Base-by-base conservation (phyloP, 2,888 invertebrate species). In the Drosophila borborema region DNA sequence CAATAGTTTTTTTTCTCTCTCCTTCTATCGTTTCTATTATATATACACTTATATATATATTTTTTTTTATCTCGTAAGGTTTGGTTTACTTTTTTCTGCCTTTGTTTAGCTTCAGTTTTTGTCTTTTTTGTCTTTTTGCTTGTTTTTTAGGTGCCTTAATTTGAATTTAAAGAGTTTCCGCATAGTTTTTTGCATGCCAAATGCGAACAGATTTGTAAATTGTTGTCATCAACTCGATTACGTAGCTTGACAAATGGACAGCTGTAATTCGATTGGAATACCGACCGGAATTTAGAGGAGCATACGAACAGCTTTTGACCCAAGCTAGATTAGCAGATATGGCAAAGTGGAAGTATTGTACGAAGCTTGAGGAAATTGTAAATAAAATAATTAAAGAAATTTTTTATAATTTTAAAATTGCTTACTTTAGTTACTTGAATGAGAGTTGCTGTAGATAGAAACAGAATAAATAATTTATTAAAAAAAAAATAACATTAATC, bases 131-230 rank as follows among this genome's bases (percentile, higher is more conserved):
- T 20, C 20, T 48, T 36, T 60, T 61, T 62, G 59, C 28, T 67
- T 43, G 74, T 70, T 64, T 64, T 59, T 63, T 74, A 71, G 74
- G 74, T 79, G 86, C 72, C 73, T 81, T 89, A 86, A 85, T 85
- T 85, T 85, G 84, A 86, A 83, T 89, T 83, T 81, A 65, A 85
- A 89, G 73, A 77, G 77, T 86, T 85, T 85, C 85, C 85, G 85
- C 86, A 83, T 83, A 71, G 86, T 56, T 73, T 73, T 77, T 60
- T 63, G 72, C 77, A 72, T 63, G 65, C 76, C 71, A 67, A 74
- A 70, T 53, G 62, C 74, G 71, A 69, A 73, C 65, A 68, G 67
- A 64, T 71, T 74, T 73, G 71, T 49, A 67, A 82, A 75, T 73
- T 53, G 64, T 69, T 74, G 80, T 80, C 77, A 64, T 72, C 81